Evolutionary conservation across 2,113 vertebrate species (phyloP).

Genomic region (Amia ocellicauda): DNA sequence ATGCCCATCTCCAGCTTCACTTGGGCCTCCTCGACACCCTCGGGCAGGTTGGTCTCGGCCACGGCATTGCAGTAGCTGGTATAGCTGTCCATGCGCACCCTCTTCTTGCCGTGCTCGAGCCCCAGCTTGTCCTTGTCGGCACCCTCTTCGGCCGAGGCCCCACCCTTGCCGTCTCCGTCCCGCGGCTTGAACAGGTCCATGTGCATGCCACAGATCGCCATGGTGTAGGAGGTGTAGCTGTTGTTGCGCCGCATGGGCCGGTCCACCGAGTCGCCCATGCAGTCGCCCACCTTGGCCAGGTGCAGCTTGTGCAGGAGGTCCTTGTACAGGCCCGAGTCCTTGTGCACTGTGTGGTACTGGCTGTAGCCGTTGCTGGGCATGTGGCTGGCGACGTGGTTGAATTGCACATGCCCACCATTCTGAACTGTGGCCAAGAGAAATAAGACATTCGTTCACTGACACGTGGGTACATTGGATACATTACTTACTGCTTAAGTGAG

Average conservation of each 20-base stretch:
- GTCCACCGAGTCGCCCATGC: slow-evolving; percentile 84
- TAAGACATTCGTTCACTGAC: background rate
- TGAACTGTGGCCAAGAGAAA: slow-evolving; percentile 27
- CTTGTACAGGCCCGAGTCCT: slow-evolving; percentile 92
- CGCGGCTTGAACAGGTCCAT: slow-evolving; percentile 71
- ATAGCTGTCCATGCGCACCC: slow-evolving; percentile 84
- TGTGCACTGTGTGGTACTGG: slow-evolving; percentile 88
- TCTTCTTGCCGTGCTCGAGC: slow-evolving; percentile 63
- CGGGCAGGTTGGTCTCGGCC: slow-evolving; percentile 58
- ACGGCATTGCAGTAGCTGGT: slow-evolving; percentile 86
- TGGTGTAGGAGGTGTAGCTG: slow-evolving; percentile 96
- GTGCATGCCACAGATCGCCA: slow-evolving; percentile 93
- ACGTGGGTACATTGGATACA: no score
- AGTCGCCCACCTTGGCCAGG: slow-evolving; percentile 88
- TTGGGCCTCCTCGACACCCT: slow-evolving; percentile 51
- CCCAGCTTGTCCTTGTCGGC: slow-evolving; percentile 61
- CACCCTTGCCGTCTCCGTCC: slow-evolving; percentile 62
- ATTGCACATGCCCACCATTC: slow-evolving; percentile 72
- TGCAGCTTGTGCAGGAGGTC: slow-evolving; percentile 93
- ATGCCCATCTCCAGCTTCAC: slow-evolving; percentile 52
- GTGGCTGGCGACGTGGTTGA: slow-evolving; percentile 73
- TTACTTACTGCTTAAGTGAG: no score
- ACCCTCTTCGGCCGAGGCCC: slow-evolving; percentile 43
- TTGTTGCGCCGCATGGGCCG: slow-evolving; percentile 88
- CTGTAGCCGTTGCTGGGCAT: slow-evolving; percentile 75